Evolutionary conservation across 2,113 vertebrate genomes (phyloP), one percentile per base, ranked within the genome.

Genomic region (Anas platyrhynchos): DNA sequence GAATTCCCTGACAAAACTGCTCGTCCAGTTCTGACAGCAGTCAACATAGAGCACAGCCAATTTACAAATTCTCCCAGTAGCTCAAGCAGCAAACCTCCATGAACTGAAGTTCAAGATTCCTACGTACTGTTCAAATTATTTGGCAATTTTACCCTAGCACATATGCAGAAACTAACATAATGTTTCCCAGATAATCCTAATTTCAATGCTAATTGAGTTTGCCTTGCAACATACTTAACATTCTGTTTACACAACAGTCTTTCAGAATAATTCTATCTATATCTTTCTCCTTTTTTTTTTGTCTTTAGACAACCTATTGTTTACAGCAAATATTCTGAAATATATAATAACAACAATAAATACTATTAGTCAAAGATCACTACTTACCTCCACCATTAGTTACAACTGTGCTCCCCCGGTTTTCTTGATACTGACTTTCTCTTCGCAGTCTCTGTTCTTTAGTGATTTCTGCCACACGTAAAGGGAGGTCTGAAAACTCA

Each of bases 361-460:
- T 38, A 96, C 2, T 54, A 25, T 77, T 52, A 71, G 22, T 38
- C 31, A 74, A 44, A 68, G 87, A 75, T 52, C 68, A 38, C 21
- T 52, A 17, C 96, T 98, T 97, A 99, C 99, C 96, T 97, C 98
- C 98, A 74, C 99, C 99, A 36, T 99, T 99, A 23, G 98, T 97
- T 66, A 99, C 88, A 0, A 98, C 85, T 13, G 97, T n/a, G 88
- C 84, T 98, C 18, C 95, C 96, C 52, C 97, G 92, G 86, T 97
- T 97, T 77, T 99, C 98, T 29, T 98, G 98, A 36, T 98, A 97
- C 27, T 98, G 98, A 95, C 93, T 98, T 90, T 99, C 98, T 97
- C 98, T 97, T 55, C 98, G 92, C 29, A 97, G 96, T 68, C 99
- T 97, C 86, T 99, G 99, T 27, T 99, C 99, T 95, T 98, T 98